phyloP scores from a whole-genome alignment of 2,113 vertebrate species.

The Tringa solitaria region DNA sequence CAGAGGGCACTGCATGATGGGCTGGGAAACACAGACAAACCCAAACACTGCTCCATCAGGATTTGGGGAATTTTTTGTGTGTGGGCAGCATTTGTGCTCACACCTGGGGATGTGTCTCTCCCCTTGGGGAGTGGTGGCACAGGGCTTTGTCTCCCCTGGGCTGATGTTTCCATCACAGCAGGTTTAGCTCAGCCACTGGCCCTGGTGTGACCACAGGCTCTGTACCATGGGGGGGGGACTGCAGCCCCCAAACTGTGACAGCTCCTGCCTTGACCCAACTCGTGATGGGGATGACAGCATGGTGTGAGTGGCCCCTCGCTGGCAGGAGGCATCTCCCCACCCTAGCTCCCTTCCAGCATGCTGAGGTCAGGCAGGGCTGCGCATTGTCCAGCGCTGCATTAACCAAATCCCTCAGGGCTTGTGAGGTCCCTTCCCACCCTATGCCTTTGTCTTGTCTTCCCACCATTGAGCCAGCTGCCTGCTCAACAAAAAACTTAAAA shows the following conservation, averaged over 20 bases:
- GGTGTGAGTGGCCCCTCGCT: fast-evolving
- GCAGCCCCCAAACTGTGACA: fast-evolving
- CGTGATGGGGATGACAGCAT: fast-evolving
- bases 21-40: fast-evolving
- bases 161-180: neutral
- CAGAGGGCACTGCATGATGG: neutral
- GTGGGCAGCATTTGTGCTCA: fast-evolving
- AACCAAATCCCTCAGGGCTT: fast-evolving
- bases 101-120: neutral
- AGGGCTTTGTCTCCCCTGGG: fast-evolving
- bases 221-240: fast-evolving
- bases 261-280: neutral
- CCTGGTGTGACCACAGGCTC: fast-evolving
- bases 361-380: neutral
- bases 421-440: neutral
- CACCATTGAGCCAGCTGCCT: neutral
- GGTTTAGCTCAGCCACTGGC: neutral
- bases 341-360: fast-evolving
- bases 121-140: too few species aligned
- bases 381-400: neutral
- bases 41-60: fast-evolving
- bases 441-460: neutral
- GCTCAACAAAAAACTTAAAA: neutral
- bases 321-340: neutral
- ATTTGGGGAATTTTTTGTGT: neutral